Evolutionary conservation across 2,797 vertebrate species (phyloP), one percentile per base, ranked within the genome.

Genomic region (Crypturellus tataupa): DNA sequence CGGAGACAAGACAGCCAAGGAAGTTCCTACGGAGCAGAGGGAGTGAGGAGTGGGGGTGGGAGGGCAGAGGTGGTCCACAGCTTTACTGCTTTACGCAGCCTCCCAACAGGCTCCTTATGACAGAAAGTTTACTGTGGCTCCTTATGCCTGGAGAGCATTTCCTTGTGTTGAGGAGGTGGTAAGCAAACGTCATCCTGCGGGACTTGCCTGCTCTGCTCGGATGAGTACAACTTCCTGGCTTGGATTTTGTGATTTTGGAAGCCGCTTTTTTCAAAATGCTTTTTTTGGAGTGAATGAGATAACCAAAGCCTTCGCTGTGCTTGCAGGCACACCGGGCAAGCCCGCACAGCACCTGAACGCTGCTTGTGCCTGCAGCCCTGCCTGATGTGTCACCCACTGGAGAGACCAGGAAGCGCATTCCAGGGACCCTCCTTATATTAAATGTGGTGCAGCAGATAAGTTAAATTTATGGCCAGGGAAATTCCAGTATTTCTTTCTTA

Each of bases 1-100:
- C 10, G 6, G 10, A 49, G n/a, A 55, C 49, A 33, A 12, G 31
- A 39, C 10, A 49, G n/a, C 44, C n/a, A 33, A 12, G 31, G 53
- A 39, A 29, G 2, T n/a, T 7, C 42, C 65, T 29, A 7, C 35
- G 55, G 25, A 15, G 49, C 24, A 3, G 24, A 49, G 35, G 44
- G 31, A 16, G 13, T 15, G 64, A 14, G n/a, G 10, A n/a, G 7
- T 1, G 1, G 25, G 25, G 56, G 14, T 40, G n/a, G 1, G 35
- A 4, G 29, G 44, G 25, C 49, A 51, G 53, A 24, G 1, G 39
- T 56, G 53, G 21, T 10, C 59, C n/a, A 19, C 33, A 1, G 3
- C n/a, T 27, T 24, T 46, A 15, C 40, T 42, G 40, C 40, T 44
- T 44, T 44, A 44, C 17, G 17, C 42, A 44, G 42, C 42, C 17